Base-by-base conservation (phyloP, 1,140 invertebrate species). In the Eufriesea mexicana region DNA sequence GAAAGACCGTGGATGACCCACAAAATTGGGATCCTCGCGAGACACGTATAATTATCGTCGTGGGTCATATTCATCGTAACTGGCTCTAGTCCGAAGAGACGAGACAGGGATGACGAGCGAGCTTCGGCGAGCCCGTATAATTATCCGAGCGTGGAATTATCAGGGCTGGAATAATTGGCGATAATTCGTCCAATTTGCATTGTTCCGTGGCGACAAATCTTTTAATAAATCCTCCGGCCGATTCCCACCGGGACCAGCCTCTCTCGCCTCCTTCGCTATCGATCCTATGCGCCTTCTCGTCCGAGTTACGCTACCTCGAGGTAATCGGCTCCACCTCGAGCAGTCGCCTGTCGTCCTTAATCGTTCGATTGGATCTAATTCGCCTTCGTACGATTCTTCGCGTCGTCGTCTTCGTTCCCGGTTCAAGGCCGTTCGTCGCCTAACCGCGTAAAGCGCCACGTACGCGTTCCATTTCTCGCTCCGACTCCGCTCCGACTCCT, bases 311-410 rank as follows among this genome's bases (percentile, higher is more conserved):
- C 35, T 72, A 78, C 82, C 72, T 73, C 61, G 79, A 84, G 70
- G 77, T 86, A 79, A 89, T 83, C 84, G 68, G 78, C 67, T 89
- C 87, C 55, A 84, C 77, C 83, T 85, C 84, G 80, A 75, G 54
- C 51, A 47, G 57, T 75, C 59, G 77, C 42, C 77, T 54, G 76
- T 80, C 73, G 84, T 89, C 80, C 84, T 89, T 89, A 89, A 89
- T 88, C 88, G 64, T 89, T 89, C 84, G 84, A 89, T 89, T 86
- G 81, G 55, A 89, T 84, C 87, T 89, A 89, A 89, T 89, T 89
- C 81, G 81, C 80, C 79, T 89, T 88, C 77, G 81, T 18, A 28
- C 86, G 84, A 89, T 79, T 88, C 80, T 73, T 45, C 47, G 66
- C 73, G 78, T 71, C 87, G 79, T 68, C 70, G 73, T 85, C 62